Evolutionary conservation across 2,797 vertebrate species (phyloP).

Genomic region (Buceros bicornis): DNA sequence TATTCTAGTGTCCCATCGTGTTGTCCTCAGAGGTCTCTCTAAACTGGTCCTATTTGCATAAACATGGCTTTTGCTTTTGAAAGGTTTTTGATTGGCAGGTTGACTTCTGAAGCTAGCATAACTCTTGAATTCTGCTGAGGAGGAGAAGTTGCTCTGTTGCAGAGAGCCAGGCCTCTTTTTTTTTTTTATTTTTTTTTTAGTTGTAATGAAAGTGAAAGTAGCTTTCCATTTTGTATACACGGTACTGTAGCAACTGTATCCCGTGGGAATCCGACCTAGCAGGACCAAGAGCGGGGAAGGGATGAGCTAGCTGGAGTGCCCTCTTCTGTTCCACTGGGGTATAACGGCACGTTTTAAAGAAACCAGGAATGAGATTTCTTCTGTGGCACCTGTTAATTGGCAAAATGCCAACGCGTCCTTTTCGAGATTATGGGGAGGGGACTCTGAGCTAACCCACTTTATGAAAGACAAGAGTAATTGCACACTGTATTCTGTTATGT

Average conservation of each 20-base stretch:
- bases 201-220: not conserved
- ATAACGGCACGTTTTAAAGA: not conserved
- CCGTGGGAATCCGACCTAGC: not conserved
- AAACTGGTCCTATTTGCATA: not conserved
- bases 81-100: not conserved
- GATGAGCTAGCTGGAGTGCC: not conserved
- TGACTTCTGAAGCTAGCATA: not conserved
- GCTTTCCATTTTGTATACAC: rapidly evolving
- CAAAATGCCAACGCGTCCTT: not conserved
- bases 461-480: not conserved
- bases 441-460: not conserved
- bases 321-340: not conserved
- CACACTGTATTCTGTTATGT: not conserved
- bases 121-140: not conserved
- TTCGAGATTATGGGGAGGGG: too few species aligned
- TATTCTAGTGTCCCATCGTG: not conserved
- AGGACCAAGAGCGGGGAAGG: not conserved
- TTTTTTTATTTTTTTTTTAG: not conserved
- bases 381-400: not conserved
- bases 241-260: rapidly evolving
- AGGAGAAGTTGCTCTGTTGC: not conserved
- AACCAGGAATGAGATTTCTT: too few species aligned
- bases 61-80: not conserved
- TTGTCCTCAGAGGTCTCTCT: not conserved
- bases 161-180: not conserved